Base-by-base conservation (phyloP, 2,888 invertebrate species). In the Operophtera brumata region DNA sequence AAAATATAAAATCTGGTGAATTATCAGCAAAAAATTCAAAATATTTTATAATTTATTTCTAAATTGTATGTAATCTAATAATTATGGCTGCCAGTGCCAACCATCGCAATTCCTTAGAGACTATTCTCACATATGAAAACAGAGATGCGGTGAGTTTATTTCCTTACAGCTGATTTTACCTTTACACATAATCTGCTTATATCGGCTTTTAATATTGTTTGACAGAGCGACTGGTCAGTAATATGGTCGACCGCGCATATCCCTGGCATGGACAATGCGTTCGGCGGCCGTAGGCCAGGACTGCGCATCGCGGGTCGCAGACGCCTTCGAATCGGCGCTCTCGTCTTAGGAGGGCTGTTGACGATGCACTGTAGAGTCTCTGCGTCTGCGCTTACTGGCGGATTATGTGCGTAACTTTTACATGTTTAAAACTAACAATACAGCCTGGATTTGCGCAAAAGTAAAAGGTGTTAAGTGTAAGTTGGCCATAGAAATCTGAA, bases 241-340 rank as follows among this genome's bases (percentile, higher is more conserved):
- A 72, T 82, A 57, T 84, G 85, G 84, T 89, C 89, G 53, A 89
- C 89, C 36, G 59, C 71, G 2, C 68, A 84, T 54, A 70, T 89
- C 36, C 80, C 84, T 28, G 80, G 75, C 35, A 79, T 84, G 81
- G 84, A 81, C 65, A 75, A 73, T 35, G 82, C 79, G 25, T 67
- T 75, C 13, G 76, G 80, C 51, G 64, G 50, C 51, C 53, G 53
- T 41, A 36, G 54, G 2, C 34, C 62, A 47, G 62, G 37, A 7
- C 59, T 50, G 4, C 69, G 69, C 13, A 30, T 20, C 30, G 28
- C 51, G 6, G 85, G 84, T 0, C 82, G 89, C 0, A 77, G 80
- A 5, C 77, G 75, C 1, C 66, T 88, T 53, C 76, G 80, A 12
- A n/a, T 76, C 20, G 77, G 82, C 20, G 70, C 86, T 28, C 71